These are phyloP conservation scores for Plecotus auritus DNA, from an alignment of 2,113 vertebrate species.

Conservation along the genomic window DNA sequence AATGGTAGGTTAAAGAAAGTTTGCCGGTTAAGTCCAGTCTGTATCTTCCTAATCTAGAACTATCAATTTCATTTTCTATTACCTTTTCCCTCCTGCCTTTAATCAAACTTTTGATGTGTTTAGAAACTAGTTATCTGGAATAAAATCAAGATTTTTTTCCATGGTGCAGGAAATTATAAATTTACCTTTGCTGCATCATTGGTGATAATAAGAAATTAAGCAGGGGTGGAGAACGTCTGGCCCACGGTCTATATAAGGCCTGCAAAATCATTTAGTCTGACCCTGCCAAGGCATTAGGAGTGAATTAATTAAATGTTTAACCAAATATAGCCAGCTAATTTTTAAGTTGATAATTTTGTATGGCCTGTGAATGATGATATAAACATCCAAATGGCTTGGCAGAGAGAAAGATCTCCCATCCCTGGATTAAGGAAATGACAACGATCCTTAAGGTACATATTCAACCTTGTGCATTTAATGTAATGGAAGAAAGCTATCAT, in stretches of 20 bases:
- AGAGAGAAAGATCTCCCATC: too few relatives aligned
- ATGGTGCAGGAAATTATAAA: slow-evolving; percentile 14
- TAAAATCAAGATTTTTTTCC: neutral
- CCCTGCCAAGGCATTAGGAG: too few relatives aligned
- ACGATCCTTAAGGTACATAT: neutral
- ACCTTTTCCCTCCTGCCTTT: neutral
- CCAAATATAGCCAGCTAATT: too few relatives aligned
- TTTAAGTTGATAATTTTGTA: too few relatives aligned
- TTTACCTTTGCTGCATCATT: neutral
- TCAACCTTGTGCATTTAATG: neutral
- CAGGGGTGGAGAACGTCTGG: too few relatives aligned
- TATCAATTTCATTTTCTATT: slow-evolving; percentile 16
- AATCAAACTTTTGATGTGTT: slow-evolving; percentile 16
- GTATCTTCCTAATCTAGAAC: neutral
- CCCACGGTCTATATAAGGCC: too few relatives aligned
- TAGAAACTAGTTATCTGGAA: neutral
- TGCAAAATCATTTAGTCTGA: too few relatives aligned
- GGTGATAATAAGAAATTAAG: neutral
- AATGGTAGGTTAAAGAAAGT: neutral
- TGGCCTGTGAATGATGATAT: too few relatives aligned
- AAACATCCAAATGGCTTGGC: too few relatives aligned
- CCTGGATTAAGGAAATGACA: neutral
- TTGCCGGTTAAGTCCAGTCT: neutral
- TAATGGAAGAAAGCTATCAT: neutral
- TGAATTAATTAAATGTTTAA: too few relatives aligned